phyloP scores from a whole-genome alignment of 2,888 invertebrate genomes.

The Clistopyga incitator region DNA sequence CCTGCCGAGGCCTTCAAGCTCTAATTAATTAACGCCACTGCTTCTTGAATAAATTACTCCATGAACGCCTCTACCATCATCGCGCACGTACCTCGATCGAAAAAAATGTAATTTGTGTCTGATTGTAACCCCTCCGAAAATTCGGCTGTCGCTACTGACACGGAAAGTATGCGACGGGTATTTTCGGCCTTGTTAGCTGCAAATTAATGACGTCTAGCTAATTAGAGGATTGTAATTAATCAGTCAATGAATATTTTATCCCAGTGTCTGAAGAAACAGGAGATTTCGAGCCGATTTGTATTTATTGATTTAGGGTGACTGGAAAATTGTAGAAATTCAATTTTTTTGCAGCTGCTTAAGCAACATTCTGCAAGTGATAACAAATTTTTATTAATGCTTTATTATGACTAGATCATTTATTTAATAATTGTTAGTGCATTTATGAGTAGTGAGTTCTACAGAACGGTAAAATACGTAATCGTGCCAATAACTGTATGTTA shows the following conservation, averaged over 20 bases:
- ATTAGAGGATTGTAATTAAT: neutral
- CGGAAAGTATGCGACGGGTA: neutral
- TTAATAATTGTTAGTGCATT: too few species aligned
- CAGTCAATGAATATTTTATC: neutral
- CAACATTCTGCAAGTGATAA: too few species aligned
- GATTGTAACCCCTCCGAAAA: neutral
- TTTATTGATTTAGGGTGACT: neutral
- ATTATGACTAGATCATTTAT: too few species aligned
- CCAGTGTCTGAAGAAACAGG: neutral
- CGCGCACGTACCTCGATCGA: neutral
- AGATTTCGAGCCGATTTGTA: neutral
- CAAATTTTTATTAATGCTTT: too few species aligned
- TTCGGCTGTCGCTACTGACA: neutral
- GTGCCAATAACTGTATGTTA: neutral
- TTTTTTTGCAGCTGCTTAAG: too few species aligned
- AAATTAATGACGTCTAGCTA: neutral
- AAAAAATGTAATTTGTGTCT: neutral
- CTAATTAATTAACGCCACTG: slow-evolving; percentile 29
- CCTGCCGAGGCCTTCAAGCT: neutral
- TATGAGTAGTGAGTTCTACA: too few species aligned
- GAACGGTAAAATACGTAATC: too few species aligned
- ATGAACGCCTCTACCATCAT: neutral
- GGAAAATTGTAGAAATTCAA: too few species aligned
- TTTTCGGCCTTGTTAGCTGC: neutral
- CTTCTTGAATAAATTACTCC: neutral